Evolutionary conservation across 1,140 invertebrate genomes (phyloP).

Genomic region (Campodea augens): DNA sequence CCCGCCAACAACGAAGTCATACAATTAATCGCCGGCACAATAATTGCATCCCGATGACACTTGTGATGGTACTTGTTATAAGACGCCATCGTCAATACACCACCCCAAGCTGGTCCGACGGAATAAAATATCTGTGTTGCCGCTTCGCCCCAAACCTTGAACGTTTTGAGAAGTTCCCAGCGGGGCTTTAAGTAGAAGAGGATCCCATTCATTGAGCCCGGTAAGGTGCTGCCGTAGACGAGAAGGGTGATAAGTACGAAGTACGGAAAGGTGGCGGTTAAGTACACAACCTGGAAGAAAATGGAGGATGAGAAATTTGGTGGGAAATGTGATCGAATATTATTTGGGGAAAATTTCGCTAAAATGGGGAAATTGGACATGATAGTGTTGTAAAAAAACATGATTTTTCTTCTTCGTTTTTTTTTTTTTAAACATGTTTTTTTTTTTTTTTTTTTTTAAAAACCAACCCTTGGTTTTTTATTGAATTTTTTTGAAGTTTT

Average conservation of each 20-base stretch:
- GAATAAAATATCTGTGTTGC: slow-evolving; percentile 45
- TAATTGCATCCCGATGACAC: slow-evolving; percentile 34
- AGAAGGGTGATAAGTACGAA: slow-evolving; percentile 37
- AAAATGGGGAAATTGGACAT: no score
- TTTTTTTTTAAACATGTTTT: no score
- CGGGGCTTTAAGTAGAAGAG: slow-evolving; percentile 7
- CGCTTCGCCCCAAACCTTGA: slow-evolving; percentile 19
- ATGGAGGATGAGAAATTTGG: no score
- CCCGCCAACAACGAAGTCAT: slow-evolving; percentile 42
- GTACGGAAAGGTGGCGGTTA: slow-evolving; percentile 39
- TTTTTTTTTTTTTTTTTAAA: no score
- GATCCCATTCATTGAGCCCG: slow-evolving; percentile 31
- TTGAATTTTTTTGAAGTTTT: no score
- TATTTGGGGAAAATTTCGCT: no score
- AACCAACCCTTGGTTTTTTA: no score
- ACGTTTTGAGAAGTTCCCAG: not conserved
- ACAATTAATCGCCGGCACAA: slow-evolving; percentile 36
- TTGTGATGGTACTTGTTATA: slow-evolving; percentile 37
- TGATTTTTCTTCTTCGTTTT: no score
- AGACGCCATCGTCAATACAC: slow-evolving; percentile 35
- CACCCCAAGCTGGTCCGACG: slow-evolving; percentile 38
- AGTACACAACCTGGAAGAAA: slow-evolving; percentile 27
- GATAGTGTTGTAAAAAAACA: no score
- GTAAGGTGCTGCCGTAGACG: slow-evolving; percentile 31
- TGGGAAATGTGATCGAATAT: no score